These are phyloP conservation scores for Prosopocoilus inquinatus DNA, from an alignment of 2,888 invertebrate genomes.

Conservation along the genomic window DNA sequence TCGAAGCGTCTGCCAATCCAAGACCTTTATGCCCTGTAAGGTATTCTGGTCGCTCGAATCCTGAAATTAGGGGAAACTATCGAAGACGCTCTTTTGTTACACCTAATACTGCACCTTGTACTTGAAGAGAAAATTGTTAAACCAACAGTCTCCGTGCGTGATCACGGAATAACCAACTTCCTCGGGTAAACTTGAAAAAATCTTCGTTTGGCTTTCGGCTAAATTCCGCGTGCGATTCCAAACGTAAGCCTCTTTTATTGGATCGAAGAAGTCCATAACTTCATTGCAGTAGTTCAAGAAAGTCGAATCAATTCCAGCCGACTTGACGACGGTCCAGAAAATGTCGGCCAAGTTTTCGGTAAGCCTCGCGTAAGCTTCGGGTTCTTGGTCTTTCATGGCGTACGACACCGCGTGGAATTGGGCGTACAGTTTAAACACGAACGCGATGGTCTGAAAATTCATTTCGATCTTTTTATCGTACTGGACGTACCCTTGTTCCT, in stretches of 20 bases:
- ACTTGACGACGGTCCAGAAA: neutral
- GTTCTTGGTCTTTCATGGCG: slow-evolving; percentile 34
- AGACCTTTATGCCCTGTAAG: neutral
- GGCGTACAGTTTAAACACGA: slow-evolving; percentile 36
- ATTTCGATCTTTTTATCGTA: slow-evolving; percentile 32
- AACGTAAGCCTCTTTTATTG: neutral
- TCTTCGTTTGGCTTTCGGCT: neutral
- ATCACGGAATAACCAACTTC: slow-evolving; percentile 12
- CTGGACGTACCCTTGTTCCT: slow-evolving; percentile 29
- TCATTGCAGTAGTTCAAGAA: neutral
- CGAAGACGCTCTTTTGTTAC: no score
- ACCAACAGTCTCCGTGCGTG: slow-evolving; percentile 25
- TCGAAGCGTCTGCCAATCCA: slow-evolving; percentile 14
- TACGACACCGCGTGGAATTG: slow-evolving; percentile 39
- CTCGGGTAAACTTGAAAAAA: neutral
- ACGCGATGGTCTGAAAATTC: slow-evolving; percentile 33
- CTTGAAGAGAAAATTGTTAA: slow-evolving; percentile 25
- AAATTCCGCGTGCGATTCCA: neutral
- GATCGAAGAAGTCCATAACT: neutral
- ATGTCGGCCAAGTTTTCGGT: neutral
- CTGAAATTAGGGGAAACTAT: neutral
- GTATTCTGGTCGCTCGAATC: no score
- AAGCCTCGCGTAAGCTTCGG: slow-evolving; percentile 17
- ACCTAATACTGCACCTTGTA: slow-evolving; percentile 15
- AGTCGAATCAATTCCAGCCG: neutral